These are phyloP conservation scores for Melinaea marsaeus DNA, from an alignment of 2,888 invertebrate species.

Conservation along the genomic window DNA sequence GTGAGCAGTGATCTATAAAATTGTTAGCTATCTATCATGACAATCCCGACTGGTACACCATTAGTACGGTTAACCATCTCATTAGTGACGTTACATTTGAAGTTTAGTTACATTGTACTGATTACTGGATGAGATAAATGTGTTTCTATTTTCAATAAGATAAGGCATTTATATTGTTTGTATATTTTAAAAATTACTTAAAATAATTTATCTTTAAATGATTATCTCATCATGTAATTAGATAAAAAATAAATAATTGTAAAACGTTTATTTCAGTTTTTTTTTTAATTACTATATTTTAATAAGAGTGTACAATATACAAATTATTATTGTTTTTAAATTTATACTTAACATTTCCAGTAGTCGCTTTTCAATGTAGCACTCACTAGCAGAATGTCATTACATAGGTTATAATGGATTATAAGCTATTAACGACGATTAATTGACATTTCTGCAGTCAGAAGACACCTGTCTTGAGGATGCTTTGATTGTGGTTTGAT, in stretches of 20 bases:
- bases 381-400: constrained; percentile 24
- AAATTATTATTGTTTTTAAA: constrained; percentile 9
- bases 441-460: constrained; percentile 44
- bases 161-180: too few relatives aligned
- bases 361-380: not conserved
- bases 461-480: constrained; percentile 39
- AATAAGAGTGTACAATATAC: too few relatives aligned
- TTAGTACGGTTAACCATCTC: constrained; percentile 67
- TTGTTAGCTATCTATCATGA: constrained; percentile 52
- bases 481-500: constrained; percentile 26
- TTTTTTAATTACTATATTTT: too few relatives aligned
- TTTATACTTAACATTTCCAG: constrained; percentile 7
- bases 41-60: constrained; percentile 47
- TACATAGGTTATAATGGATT: constrained; percentile 31
- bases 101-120: constrained; percentile 43
- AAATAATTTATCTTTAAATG: too few relatives aligned
- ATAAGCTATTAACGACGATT: constrained; percentile 47
- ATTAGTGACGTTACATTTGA: constrained; percentile 61
- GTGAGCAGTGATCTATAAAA: constrained; percentile 19
- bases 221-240: too few relatives aligned
- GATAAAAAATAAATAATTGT: too few relatives aligned
- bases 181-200: too few relatives aligned
- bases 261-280: too few relatives aligned
- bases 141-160: not conserved
- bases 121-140: constrained; percentile 29